Percentiles rank a stretch among this genome's conserved stretches.
phyloP scores from a whole-genome alignment of 92 coral and sea anemone genomes.

The Epizoanthus stellaris region DNA sequence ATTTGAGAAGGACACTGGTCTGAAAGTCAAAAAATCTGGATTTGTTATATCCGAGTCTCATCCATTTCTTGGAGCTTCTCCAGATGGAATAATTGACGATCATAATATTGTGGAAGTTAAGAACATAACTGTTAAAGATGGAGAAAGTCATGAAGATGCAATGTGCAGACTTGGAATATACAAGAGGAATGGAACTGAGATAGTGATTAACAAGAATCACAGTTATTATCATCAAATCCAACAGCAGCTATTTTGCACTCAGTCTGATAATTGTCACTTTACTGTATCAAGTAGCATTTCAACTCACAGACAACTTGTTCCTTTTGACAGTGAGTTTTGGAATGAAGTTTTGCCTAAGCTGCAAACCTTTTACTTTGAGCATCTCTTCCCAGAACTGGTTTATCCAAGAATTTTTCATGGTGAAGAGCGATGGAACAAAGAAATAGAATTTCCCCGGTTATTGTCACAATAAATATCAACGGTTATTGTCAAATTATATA shows the following conservation, averaged over 20 bases:
- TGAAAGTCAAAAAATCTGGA: constrained; percentile 36
- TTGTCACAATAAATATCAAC: too few relatives aligned
- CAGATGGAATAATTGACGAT: constrained; percentile 46
- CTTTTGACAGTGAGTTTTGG: constrained; percentile 56
- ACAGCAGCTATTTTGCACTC: constrained; percentile 38
- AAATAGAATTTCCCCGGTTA: too few relatives aligned
- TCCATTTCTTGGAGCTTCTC: constrained; percentile 44
- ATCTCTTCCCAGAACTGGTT: constrained; percentile 73
- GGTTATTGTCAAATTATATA: too few relatives aligned
- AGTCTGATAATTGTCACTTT: constrained; percentile 58
- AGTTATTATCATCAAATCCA: constrained; percentile 43
- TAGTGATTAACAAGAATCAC: constrained; percentile 43
- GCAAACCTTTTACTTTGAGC: constrained; percentile 58
- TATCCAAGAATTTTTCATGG: constrained; percentile 63
- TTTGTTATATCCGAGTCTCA: constrained; percentile 40
- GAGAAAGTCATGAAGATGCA: constrained; percentile 43
- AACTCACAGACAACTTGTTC: constrained; percentile 47
- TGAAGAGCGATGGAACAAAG: constrained; percentile 63
- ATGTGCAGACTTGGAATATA: constrained; percentile 57
- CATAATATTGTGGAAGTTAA: constrained; percentile 38
- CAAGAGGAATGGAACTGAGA: constrained; percentile 42
- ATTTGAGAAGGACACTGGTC: constrained; percentile 46
- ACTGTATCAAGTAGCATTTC: constrained; percentile 52
- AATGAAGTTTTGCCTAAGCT: constrained; percentile 49
- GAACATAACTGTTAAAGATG: constrained; percentile 31